Evolutionary conservation across 2,797 vertebrate genomes (phyloP).

Genomic region (Miichthys miiuy): DNA sequence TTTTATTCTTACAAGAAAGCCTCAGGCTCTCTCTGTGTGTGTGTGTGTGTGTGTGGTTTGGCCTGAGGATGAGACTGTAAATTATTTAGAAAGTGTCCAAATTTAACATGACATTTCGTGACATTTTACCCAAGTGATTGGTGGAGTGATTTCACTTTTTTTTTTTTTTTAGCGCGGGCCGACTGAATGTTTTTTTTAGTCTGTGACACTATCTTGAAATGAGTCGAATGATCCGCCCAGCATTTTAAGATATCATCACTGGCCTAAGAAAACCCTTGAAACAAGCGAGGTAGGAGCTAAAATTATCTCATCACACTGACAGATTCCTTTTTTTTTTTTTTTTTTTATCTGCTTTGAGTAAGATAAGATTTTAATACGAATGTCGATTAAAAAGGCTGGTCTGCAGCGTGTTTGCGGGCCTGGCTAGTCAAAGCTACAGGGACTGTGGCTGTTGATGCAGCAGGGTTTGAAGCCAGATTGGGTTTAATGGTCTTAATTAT

Average conservation of each 20-base stretch:
- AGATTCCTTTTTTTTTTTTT: constrained; percentile 1
- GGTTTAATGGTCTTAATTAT: constrained; percentile 68
- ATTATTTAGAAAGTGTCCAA: constrained; percentile 45
- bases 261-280: constrained; percentile 18
- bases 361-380: constrained; percentile 38
- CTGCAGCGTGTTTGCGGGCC: constrained; percentile 18
- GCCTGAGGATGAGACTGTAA: constrained; percentile 22
- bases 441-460: constrained; percentile 37
- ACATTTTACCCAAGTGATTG: constrained; percentile 4
- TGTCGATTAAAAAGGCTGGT: constrained; percentile 16
- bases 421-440: constrained; percentile 2
- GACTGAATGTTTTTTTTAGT: background rate
- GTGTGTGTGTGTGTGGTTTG: background rate
- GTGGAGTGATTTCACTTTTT: constrained; percentile 7
- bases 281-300: constrained; percentile 8
- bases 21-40: constrained; percentile 3
- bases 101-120: constrained; percentile 31
- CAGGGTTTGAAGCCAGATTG: constrained; percentile 56
- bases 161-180: background rate
- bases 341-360: constrained; percentile 19
- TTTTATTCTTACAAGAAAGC: constrained; percentile 44
- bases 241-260: constrained; percentile 47
- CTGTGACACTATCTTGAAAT: constrained; percentile 36
- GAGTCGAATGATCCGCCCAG: background rate
- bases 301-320: constrained; percentile 34